These are phyloP conservation scores for Patiria miniata DNA, from an alignment of 35 echinoderm and acorn worm genomes.

Conservation along the genomic window DNA sequence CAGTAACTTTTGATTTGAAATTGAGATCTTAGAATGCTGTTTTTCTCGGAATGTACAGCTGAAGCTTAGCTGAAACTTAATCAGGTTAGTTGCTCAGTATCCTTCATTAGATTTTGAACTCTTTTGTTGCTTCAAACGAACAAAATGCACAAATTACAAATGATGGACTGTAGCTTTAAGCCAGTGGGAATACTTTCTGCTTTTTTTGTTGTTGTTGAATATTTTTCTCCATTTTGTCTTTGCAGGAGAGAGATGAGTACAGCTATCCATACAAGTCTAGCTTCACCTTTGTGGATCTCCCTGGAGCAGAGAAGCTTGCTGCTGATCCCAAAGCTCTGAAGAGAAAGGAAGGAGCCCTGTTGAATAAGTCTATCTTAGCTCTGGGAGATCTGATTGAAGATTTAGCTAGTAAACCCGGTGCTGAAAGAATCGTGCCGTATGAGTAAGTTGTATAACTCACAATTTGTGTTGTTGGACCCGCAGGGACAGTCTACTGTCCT, in stretches of 20 bases:
- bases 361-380: constrained; percentile 61
- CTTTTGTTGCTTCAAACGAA: too few relatives aligned
- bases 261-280: constrained; percentile 65
- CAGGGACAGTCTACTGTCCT: background rate
- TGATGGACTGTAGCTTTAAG: too few relatives aligned
- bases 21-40: too few relatives aligned
- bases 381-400: constrained; percentile 56
- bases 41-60: too few relatives aligned
- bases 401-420: constrained; percentile 38
- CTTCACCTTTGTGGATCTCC: constrained; percentile 78
- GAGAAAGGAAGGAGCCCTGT: constrained; percentile 49
- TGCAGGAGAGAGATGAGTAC: constrained; percentile 62
- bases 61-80: too few relatives aligned
- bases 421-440: constrained; percentile 56
- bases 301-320: constrained; percentile 70
- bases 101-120: too few relatives aligned
- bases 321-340: constrained; percentile 53
- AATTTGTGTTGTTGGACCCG: background rate
- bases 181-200: too few relatives aligned
- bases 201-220: too few relatives aligned
- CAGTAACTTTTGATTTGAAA: too few relatives aligned
- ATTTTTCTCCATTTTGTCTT: constrained; percentile 5
- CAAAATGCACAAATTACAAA: too few relatives aligned
- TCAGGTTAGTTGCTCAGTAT: too few relatives aligned
- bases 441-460: constrained; percentile 38